Conservation (phyloP, 1,140 invertebrate species). For the Leptinotarsa texana region DNA sequence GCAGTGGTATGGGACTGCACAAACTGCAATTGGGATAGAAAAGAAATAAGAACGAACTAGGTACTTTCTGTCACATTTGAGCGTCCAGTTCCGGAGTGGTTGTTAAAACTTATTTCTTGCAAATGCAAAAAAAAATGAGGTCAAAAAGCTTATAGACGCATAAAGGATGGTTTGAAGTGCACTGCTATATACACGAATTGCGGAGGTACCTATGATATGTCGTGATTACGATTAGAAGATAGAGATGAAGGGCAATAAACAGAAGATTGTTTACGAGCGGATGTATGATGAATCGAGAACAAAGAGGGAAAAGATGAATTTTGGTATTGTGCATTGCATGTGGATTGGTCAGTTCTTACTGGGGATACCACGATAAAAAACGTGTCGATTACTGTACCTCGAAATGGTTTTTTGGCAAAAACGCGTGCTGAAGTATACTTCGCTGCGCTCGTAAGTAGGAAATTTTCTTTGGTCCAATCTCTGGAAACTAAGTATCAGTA, state of each 20-base stretch:
- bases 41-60: too few species aligned
- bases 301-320: conserved; percentile 11
- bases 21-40: too few species aligned
- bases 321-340: conserved; percentile 17
- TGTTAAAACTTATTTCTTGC: not conserved
- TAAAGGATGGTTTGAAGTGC: conserved; percentile 10
- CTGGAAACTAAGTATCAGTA: too few species aligned
- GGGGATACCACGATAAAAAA: conserved; percentile 14
- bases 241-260: not conserved
- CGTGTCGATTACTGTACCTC: too few species aligned
- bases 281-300: conserved; percentile 7
- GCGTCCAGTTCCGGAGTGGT: too few species aligned
- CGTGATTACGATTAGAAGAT: not conserved
- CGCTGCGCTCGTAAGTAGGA: too few species aligned
- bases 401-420: too few species aligned
- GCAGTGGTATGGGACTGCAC: too few species aligned
- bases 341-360: not conserved
- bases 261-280: not conserved
- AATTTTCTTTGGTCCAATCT: too few species aligned
- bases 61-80: too few species aligned
- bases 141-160: not conserved
- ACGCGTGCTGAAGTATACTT: too few species aligned
- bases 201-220: not conserved
- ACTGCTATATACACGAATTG: conserved; percentile 7
- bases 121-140: conserved; percentile 1